Evolutionary conservation across 2,797 vertebrate genomes (phyloP).

Genomic region (Sebastes nivosus): DNA sequence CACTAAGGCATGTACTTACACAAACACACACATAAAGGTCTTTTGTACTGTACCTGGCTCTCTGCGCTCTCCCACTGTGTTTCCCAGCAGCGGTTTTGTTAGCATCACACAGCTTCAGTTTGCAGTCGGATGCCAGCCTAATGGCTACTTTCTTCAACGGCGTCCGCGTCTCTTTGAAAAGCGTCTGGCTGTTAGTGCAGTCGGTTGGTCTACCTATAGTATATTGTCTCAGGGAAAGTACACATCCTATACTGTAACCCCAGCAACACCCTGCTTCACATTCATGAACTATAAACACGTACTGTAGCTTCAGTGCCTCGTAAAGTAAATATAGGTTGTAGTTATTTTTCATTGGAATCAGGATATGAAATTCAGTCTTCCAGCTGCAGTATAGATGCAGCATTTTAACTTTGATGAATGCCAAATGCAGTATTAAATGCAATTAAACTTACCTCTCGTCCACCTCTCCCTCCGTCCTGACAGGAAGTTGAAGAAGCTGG

Average conservation of each 20-base stretch:
- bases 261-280: background rate
- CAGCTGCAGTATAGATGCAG: background rate
- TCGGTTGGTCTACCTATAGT: background rate
- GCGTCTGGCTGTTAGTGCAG: background rate
- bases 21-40: background rate
- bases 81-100: background rate
- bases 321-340: background rate
- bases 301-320: background rate
- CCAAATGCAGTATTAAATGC: background rate
- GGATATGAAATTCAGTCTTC: background rate
- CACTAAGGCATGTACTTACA: background rate
- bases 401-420: background rate
- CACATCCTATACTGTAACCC: background rate
- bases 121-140: background rate
- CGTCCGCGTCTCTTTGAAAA: background rate
- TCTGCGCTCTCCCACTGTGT: background rate
- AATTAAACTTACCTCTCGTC: background rate
- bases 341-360: background rate
- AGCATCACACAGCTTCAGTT: too few species aligned
- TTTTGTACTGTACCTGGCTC: background rate
- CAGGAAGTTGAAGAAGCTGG: slow-evolving; percentile 85
- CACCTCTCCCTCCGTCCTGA: background rate
- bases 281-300: background rate
- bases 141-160: background rate
- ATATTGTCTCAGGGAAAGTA: background rate